Conservation (phyloP, 2,888 invertebrate genomes). For the Habroteleia sp. region DNA sequence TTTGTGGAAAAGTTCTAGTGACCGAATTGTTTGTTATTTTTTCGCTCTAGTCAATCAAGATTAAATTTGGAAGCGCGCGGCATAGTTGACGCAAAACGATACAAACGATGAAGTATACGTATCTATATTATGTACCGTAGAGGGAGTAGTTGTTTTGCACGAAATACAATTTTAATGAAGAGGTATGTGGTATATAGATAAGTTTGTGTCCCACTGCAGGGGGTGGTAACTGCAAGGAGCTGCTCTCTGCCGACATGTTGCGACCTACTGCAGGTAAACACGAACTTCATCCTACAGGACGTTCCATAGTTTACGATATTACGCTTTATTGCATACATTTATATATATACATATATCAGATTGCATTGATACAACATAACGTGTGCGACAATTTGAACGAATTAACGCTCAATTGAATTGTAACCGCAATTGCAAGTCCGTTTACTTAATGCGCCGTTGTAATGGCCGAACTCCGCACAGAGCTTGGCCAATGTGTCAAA, state of each 20-base stretch:
- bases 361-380: constrained; percentile 16
- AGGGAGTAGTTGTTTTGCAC: constrained; percentile 73
- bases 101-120: constrained; percentile 21
- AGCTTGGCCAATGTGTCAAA: constrained; percentile 10
- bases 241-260: constrained; percentile 80
- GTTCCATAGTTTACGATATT: constrained; percentile 78
- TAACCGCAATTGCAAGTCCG: too few relatives aligned
- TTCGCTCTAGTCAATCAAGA: constrained; percentile 36
- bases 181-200: constrained; percentile 80
- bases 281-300: constrained; percentile 80
- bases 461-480: background rate
- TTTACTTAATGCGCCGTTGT: too few relatives aligned
- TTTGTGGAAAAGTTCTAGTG: constrained; percentile 29
- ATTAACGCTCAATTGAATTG: background rate
- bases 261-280: constrained; percentile 81
- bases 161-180: constrained; percentile 66
- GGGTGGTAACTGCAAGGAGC: constrained; percentile 81
- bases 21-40: constrained; percentile 23
- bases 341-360: constrained; percentile 47
- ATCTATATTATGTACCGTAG: constrained; percentile 64
- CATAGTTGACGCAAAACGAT: constrained; percentile 65
- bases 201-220: constrained; percentile 82
- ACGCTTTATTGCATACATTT: constrained; percentile 76
- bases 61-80: constrained; percentile 52
- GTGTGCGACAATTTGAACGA: constrained; percentile 8